Base-by-base conservation (phyloP, 2,888 invertebrate genomes). In the Marronus borbonicus region DNA sequence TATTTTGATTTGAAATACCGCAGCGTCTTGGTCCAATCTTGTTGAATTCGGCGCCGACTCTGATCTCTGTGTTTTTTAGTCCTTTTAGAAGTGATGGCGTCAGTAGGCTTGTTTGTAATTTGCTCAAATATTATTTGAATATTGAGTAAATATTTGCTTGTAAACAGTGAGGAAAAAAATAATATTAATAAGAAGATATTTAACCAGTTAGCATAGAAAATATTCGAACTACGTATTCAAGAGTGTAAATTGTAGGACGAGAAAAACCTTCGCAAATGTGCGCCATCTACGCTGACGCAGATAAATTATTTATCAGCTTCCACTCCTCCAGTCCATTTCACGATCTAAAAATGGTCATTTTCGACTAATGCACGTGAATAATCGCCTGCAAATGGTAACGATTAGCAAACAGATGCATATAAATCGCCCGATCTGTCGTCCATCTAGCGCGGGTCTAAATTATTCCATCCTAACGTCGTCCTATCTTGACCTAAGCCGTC, bases 381-480 rank as follows among this genome's bases (percentile, higher is more conserved):
- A 75, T 65, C 68, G 78, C 55, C 55, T 75, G 75, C 68, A 75
- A 78, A 75, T 75, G 78, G 78, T 68, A 75, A 58, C 74, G 70
- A 74, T 79, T 79, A 76, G 76, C 79, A 79, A 79, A 79, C 79
- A 79, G 76, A 76, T 76, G 76, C 76, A 76, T 76, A 79, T 72
- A 79, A 77, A 79, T 79, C 58, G 75, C 72, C 49, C 44, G 44
- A 44, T 44, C 44, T 44, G 44, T 44, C 44, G 44, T 44, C 44
- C 44, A 44, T 44, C 44, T 44, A 44, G 44, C 77, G 77, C 49
- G 17, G 17, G 55, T 36, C 60, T 44, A 24, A 28, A 31, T 60
- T 74, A 52, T 49, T 76, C 78, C 64, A 76, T 69, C 31, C 49
- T 44, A 66, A 20, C 20, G 55, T 68, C 68, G 55, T 68, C 68